Base-by-base conservation (phyloP, 2,113 vertebrate species). In the Vicugna pacos region DNA sequence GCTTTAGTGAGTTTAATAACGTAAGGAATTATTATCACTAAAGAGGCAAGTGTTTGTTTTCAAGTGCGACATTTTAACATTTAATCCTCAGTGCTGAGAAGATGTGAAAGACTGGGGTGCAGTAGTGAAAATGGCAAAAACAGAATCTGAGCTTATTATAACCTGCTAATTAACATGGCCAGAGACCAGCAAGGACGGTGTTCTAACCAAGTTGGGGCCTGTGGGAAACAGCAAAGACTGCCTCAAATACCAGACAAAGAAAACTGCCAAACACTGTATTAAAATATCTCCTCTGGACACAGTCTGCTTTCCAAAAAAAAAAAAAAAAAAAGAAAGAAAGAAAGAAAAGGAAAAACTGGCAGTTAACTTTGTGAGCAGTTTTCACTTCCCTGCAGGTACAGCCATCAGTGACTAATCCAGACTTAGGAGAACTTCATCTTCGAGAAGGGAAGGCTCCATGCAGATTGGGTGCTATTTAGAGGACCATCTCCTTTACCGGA, bases 141-240 rank as follows among this genome's bases (percentile, higher is more conserved):
- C 50, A 93, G 93, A 91, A 94, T 96, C 93, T 52, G 94, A 32
- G 48, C 86, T 90, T 97, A 46, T 97, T 97, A 96, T n/a, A 75
- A 98, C 89, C 91, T 96, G 97, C 97, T 97, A 96, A 97, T 98
- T 97, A 98, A 96, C 46, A 64, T 26, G 65, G 72, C 28, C 93
- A 87, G 95, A 97, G 82, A 88, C 65, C 19, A 52, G 76, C 0
- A 0, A 97, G n/a, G 87, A 80, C 38, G 85, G 91, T 16, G 9
- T 69, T 84, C 60, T 58, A 0, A 3, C 62, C 93, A 97, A 96
- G 89, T 81, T 64, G 94, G 96, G 69, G 87, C 97, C 70, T 32
- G 85, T 28, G 20, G 38, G 92, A 84, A 70, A 72, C 19, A 77
- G 54, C 30, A 17, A 73, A 38, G 67, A 93, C 28, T 50, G 73